Evolutionary conservation across 2,888 invertebrate genomes (phyloP), one percentile per base, ranked within the genome.

Genomic region (Chloroclystis v-ata): DNA sequence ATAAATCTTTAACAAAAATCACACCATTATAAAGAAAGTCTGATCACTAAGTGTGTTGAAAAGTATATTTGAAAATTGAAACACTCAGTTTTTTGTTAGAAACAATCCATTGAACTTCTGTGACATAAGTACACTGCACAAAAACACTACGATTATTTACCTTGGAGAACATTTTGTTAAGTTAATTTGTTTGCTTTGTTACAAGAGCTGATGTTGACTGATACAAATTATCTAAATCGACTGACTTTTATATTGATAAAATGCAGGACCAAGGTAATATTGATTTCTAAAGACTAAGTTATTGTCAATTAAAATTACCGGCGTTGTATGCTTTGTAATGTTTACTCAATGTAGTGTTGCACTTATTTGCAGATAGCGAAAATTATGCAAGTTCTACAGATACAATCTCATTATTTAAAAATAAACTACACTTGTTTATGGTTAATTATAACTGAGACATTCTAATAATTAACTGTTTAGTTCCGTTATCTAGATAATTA

Each of bases 231-330:
- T 55, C 58, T 63, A 67, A 66, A 67, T 68, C 57, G 70, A 59
- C 63, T 69, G 67, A 69, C 80, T 83, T 86, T 82, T 85, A 86
- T 86, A 86, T 78, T 67, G 63, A 67, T 67, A 72, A 67, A 67
- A 75, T 75, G 68, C 54, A 68, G 75, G 63, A 63, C 71, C 84
- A 85, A 84, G 82, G 83, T 76, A 71, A 84, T 73, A 69, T 71
- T 65, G 80, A 78, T 84, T 83, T 82, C 84, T n/a, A n/a, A n/a
- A n/a, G n/a, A 71, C 79, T 73, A 72, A 75, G 61, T 66, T 66
- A 67, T 70, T 63, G 49, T 57, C 65, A 66, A 61, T 67, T 65
- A 62, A 73, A 69, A 71, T 72, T 67, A 69, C 66, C 59, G n/a
- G n/a, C n/a, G 56, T 57, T 60, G 65, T 67, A 63, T 69, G 68